A percentile compares a stretch with the other conserved stretches of the same genome.
phyloP scores from a whole-genome alignment of 1,140 invertebrate species.

The Scaptomyza graminum region DNA sequence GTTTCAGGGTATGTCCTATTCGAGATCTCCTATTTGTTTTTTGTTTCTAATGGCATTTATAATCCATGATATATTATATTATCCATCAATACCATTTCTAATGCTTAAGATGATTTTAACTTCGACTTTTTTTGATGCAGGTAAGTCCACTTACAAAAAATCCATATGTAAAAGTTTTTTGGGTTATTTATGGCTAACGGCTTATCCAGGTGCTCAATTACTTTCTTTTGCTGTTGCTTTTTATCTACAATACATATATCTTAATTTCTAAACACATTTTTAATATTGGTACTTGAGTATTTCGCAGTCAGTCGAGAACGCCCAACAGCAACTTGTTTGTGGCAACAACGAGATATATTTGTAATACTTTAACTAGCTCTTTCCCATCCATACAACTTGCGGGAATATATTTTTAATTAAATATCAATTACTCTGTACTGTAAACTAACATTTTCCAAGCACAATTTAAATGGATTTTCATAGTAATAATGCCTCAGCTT shows the following conservation, averaged over 20 bases:
- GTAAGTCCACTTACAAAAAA: constrained; percentile 12
- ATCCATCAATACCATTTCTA: constrained; percentile 16
- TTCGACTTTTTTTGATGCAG: constrained; percentile 22
- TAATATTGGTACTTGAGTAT: too few relatives aligned
- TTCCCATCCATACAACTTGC: neutral
- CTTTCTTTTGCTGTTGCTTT: too few relatives aligned
- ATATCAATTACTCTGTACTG: neutral
- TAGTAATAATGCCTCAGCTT: constrained; percentile 8
- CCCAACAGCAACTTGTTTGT: neutral
- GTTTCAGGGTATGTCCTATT: too few relatives aligned
- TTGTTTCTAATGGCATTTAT: constrained; percentile 10
- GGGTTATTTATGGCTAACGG: constrained; percentile 1
- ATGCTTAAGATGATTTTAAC: neutral
- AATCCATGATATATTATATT: neutral
- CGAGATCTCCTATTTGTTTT: neutral
- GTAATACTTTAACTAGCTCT: neutral
- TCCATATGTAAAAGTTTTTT: neutral
- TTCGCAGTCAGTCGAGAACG: too few relatives aligned
- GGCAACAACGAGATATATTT: neutral
- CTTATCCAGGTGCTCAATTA: constrained; percentile 18
- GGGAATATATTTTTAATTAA: neutral
- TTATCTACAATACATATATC: too few relatives aligned
- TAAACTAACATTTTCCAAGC: constrained; percentile 7
- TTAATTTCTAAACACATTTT: too few relatives aligned
- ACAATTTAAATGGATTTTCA: constrained; percentile 2